Evolutionary conservation across 2,888 invertebrate species (phyloP).

Genomic region (Caenorhabditis macrosperma): DNA sequence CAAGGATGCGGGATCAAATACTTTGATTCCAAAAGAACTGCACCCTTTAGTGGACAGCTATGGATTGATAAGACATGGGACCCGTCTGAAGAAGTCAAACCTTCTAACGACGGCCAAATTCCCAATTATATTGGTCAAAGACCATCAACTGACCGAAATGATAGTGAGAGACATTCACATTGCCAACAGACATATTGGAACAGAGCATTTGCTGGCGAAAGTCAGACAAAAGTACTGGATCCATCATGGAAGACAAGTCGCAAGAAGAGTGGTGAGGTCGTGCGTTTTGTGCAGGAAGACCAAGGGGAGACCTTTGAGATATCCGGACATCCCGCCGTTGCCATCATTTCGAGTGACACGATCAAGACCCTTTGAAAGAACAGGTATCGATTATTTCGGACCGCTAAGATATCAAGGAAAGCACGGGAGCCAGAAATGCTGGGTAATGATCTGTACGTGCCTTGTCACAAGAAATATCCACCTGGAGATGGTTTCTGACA

Average conservation of each 20-base stretch:
- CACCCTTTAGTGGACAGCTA: too few relatives aligned
- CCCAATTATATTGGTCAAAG: too few relatives aligned
- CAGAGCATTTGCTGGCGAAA: neutral
- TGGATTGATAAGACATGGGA: too few relatives aligned
- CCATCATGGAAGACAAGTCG: neutral
- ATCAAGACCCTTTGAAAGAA: neutral
- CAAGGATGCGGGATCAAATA: too few relatives aligned
- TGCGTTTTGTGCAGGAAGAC: neutral
- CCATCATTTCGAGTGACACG: conserved; percentile 74
- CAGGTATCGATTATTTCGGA: conserved; percentile 6
- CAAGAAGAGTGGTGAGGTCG: neutral
- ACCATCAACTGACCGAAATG: too few relatives aligned
- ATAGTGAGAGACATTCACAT: too few relatives aligned
- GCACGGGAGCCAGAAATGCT: neutral
- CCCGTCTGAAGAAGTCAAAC: too few relatives aligned
- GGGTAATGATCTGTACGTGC: neutral
- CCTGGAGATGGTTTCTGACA: neutral
- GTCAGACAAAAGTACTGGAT: neutral
- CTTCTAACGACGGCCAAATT: too few relatives aligned
- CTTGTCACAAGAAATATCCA: neutral
- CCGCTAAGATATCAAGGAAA: neutral
- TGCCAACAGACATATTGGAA: neutral
- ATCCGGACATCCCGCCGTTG: conserved; percentile 57
- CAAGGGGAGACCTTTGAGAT: neutral
- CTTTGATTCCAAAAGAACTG: too few relatives aligned